Evolutionary conservation across 2,888 invertebrate genomes (phyloP).

Genomic region (Dilophus febrilis): DNA sequence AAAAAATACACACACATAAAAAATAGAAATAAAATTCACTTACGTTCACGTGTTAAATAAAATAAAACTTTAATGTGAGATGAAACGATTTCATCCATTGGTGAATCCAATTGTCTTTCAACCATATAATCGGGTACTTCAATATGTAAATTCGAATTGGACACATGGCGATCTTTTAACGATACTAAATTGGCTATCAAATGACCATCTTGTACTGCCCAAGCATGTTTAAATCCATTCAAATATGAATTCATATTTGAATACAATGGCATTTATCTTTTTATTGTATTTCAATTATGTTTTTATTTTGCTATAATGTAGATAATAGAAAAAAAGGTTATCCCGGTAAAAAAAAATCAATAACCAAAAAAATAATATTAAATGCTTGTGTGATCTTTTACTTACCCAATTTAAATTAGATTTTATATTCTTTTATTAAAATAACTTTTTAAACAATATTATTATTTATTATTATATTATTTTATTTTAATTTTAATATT

Average conservation of each 20-base stretch:
- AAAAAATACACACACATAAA: neutral
- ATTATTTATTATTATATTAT: too few species aligned
- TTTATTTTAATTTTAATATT: too few species aligned
- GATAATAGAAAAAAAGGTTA: too few species aligned
- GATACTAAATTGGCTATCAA: constrained; percentile 42
- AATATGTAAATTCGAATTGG: constrained; percentile 47
- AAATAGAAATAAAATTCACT: constrained; percentile 9
- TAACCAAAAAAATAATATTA: too few species aligned
- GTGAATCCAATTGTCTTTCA: constrained; percentile 48
- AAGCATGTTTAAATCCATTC: constrained; percentile 38
- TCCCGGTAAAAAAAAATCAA: too few species aligned
- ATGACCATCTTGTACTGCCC: constrained; percentile 43
- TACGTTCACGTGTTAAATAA: constrained; percentile 31
- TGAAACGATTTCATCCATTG: constrained; percentile 57
- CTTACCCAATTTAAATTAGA: too few species aligned
- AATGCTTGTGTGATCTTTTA: too few species aligned
- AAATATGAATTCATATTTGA: constrained; percentile 15
- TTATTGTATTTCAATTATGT: too few species aligned
- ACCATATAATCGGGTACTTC: constrained; percentile 54
- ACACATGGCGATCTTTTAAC: constrained; percentile 53
- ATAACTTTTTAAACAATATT: too few species aligned
- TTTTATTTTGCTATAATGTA: too few species aligned
- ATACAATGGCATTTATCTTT: neutral
- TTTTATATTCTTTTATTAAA: too few species aligned
- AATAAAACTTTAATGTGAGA: constrained; percentile 54